Evolutionary conservation across 2,888 invertebrate species (phyloP), one percentile per base, ranked within the genome.

Genomic region (Dryadula phaetusa): DNA sequence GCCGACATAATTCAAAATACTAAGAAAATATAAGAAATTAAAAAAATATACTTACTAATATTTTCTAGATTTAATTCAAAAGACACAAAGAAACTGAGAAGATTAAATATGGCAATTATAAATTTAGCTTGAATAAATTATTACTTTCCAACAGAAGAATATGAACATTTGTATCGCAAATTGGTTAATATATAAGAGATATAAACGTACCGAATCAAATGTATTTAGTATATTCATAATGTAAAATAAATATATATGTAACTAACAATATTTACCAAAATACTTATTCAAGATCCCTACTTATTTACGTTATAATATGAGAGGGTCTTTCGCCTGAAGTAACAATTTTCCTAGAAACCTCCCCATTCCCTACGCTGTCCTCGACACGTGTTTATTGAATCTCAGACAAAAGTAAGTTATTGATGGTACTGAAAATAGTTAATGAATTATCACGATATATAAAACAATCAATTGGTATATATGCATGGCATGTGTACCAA

Each of bases 261-360:
- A 25, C 7, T 25, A 25, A 25, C n/a, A 52, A 28, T 52, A 28
- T 52, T 28, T 52, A 52, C 28, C 10, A 8, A 32, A 52, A 16
- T 18, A 52, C 28, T 16, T 52, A 52, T 32, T 32, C 28, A 28
- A 18, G 37, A 25, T 25, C 40, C 53, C 32, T 53, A 54, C 53
- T 16, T 56, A 28, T 58, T 32, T 46, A 46, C 34, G 12, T 58
- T 37, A 28, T 32, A 64, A 47, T 44, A 28, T 20, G 32, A 60
- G 25, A 22, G 37, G 54, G 28, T 42, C 49, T 60, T 32, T 20
- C 28, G 28, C 37, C 37, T 61, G 40, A 54, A 65, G 64, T 58
- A 70, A 67, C 62, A 60, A 52, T 67, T 58, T 65, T 64, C 53
- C 47, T 63, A 60, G 56, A 66, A 62, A 63, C 65, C 63, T 63